Base-by-base conservation (phyloP, 1,140 invertebrate species). In the Leguminivora glycinivorella region DNA sequence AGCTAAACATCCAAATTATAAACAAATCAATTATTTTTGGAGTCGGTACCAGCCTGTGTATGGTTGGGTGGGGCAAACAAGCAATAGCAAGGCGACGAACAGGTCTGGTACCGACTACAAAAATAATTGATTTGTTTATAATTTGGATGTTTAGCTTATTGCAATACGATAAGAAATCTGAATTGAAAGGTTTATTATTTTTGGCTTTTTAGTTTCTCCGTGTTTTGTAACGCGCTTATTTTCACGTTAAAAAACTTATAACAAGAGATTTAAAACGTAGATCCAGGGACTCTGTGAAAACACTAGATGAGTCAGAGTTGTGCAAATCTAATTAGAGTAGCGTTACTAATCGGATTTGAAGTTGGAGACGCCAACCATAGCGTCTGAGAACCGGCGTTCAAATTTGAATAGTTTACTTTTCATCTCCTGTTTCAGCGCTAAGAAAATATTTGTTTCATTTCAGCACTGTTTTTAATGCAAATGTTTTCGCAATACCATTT, bases 311-410 rank as follows among this genome's bases (percentile, higher is more conserved):
- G 6, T 56, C 52, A 19, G 52, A 56, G n/a, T 56, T 56, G 24
- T 26, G 56, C 25, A 29, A 63, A 63, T 63, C 26, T 63, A 26
- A 63, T 63, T 63, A 63, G 58, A 31, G 14, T 60, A 7, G n/a
- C 14, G 58, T 63, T 34, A 17, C 26, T 34, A 63, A 63, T 63
- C 58, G 29, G 58, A 26, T 63, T 63, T 34, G 26, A 14, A 63
- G 25, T 3, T n/a, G n/a, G n/a, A 14, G 58, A 17, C 24, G 19
- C 24, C 12, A 56, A 56, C 26, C 25, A 9, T 26, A 19, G 22
- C 47, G 47, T 52, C 47, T 52, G 19, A 22, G n/a, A 3, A 22
- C 14, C n/a, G 22, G 17, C 47, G 6, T 22, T 52, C 14, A 47
- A 17, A 47, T 47, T 47, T 47, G 17, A 47, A 47, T 47, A 10